Percentiles rank a stretch among this genome's conserved stretches.
phyloP scores from a whole-genome alignment of 2,797 vertebrate species.

The Peromyscus aztecus region DNA sequence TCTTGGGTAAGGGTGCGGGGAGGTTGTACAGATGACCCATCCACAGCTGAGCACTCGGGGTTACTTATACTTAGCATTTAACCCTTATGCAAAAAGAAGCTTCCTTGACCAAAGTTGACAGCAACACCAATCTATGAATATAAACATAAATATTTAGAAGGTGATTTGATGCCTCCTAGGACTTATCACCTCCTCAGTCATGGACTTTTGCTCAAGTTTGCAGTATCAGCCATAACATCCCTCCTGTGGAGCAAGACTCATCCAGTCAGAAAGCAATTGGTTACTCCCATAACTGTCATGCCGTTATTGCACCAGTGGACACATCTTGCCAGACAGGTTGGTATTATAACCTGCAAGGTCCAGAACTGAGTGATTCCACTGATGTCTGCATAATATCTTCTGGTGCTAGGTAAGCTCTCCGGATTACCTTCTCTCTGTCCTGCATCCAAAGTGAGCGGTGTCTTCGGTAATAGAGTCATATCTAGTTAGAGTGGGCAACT shows the following conservation, averaged over 20 bases:
- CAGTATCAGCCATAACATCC: neutral
- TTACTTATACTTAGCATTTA: neutral
- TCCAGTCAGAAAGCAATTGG: too few species aligned
- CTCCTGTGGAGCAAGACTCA: neutral
- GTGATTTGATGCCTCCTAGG: too few species aligned
- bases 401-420: neutral
- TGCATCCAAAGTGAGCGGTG: neutral
- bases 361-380: neutral
- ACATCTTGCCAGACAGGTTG: too few species aligned
- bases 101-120: neutral
- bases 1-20: neutral
- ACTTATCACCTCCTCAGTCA: neutral
- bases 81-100: neutral
- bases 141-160: neutral
- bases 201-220: neutral
- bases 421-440: neutral
- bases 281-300: too few species aligned
- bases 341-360: neutral
- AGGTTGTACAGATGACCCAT: neutral
- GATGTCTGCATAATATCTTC: neutral
- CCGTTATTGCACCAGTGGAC: neutral
- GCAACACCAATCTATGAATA: neutral
- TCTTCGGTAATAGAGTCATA: neutral
- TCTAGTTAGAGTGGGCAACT: neutral
- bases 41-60: neutral